phyloP scores from a whole-genome alignment of 2,797 vertebrate species.

The Chelon auratus region DNA sequence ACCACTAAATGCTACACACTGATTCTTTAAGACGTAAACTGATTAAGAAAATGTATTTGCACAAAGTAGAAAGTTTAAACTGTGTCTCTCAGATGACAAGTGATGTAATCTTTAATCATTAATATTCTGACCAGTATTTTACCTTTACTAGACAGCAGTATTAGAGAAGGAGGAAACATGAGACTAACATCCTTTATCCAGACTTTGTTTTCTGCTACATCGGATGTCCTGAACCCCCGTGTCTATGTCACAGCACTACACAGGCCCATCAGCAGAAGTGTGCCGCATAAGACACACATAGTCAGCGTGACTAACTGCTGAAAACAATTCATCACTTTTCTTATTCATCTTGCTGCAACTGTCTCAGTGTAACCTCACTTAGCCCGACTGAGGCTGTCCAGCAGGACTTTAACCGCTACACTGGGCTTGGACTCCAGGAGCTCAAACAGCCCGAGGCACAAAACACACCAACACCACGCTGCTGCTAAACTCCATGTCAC shows the following conservation, averaged over 20 bases:
- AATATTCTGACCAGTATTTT: neutral
- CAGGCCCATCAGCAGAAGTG: neutral
- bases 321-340: conserved; percentile 41
- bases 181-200: neutral
- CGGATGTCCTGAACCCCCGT: neutral
- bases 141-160: neutral
- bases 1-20: no score
- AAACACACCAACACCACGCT: conserved; percentile 57
- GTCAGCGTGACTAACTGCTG: conserved; percentile 15
- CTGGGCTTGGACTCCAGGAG: conserved; percentile 76
- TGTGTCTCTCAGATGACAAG: no score
- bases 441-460: conserved; percentile 66
- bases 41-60: no score
- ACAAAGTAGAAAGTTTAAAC: no score
- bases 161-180: neutral
- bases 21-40: no score
- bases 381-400: conserved; percentile 60
- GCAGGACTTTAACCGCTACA: conserved; percentile 81
- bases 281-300: neutral
- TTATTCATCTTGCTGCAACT: conserved; percentile 41
- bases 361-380: conserved; percentile 53
- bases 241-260: conserved; percentile 9
- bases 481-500: conserved; percentile 57
- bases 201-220: neutral
- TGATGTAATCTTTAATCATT: no score